phyloP scores from a whole-genome alignment of 1,140 invertebrate genomes.

The Drosophila murphyi region DNA sequence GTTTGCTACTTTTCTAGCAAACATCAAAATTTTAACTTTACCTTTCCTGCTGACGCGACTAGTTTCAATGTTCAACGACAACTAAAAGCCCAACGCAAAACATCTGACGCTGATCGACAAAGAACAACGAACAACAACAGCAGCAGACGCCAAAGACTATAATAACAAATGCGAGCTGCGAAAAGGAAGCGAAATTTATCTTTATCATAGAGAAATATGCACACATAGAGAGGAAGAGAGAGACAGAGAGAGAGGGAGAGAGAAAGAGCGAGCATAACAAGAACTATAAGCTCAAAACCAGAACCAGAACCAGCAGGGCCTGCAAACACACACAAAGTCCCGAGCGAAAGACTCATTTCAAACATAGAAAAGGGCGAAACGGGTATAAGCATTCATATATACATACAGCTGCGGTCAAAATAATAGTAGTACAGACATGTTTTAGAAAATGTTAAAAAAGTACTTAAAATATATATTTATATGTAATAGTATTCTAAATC shows the following conservation, averaged over 20 bases:
- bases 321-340: conserved; percentile 35
- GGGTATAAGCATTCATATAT: background rate
- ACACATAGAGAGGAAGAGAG: background rate
- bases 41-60: conserved; percentile 59
- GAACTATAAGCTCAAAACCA: conserved; percentile 12
- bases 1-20: conserved; percentile 7
- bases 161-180: conserved; percentile 14
- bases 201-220: background rate
- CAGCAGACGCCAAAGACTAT: conserved; percentile 26
- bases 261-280: conserved; percentile 12
- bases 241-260: conserved; percentile 15
- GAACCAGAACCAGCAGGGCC: background rate
- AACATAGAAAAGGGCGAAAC: background rate
- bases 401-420: background rate
- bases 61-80: conserved; percentile 68
- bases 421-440: too few relatives aligned
- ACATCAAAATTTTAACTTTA: conserved; percentile 28
- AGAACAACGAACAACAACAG: conserved; percentile 43
- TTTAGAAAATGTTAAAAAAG: too few relatives aligned
- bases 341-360: conserved; percentile 55
- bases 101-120: conserved; percentile 42
- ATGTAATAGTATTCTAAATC: too few relatives aligned
- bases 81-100: conserved; percentile 60
- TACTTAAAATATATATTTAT: too few relatives aligned
- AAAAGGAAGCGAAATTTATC: conserved; percentile 34